These are phyloP conservation scores for Zosterops hypoxanthus DNA, from an alignment of 2,113 vertebrate genomes.

Conservation along the genomic window DNA sequence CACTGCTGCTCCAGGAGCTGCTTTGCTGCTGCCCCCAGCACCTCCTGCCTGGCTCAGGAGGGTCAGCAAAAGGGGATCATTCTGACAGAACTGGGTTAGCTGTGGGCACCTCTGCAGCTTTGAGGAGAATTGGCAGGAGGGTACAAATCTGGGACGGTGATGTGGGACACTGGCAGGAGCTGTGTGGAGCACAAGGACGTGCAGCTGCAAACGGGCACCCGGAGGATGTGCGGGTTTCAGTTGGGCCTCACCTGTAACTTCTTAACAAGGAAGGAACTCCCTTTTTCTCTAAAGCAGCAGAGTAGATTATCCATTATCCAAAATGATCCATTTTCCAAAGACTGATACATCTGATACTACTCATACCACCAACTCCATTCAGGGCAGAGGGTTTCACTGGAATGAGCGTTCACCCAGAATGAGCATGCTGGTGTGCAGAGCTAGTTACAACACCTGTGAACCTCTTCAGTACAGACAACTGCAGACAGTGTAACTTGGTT, in stretches of 20 bases:
- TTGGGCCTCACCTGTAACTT: neutral
- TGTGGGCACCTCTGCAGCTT: neutral
- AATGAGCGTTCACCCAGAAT: neutral
- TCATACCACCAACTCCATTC: neutral
- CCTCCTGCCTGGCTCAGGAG: rapidly evolving
- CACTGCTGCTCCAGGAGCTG: rapidly evolving
- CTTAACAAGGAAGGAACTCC: neutral
- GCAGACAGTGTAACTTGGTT: neutral
- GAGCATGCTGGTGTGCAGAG: neutral
- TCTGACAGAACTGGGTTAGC: neutral
- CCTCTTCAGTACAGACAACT: neutral
- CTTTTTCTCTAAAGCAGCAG: neutral
- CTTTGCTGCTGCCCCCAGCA: rapidly evolving
- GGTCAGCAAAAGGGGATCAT: rapidly evolving
- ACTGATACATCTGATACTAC: neutral
- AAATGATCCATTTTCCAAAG: neutral
- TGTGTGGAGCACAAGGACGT: neutral
- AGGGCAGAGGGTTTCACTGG: neutral
- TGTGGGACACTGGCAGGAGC: neutral
- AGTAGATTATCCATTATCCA: neutral
- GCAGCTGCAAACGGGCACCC: rapidly evolving
- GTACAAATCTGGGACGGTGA: neutral
- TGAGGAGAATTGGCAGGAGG: neutral
- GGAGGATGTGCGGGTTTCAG: neutral
- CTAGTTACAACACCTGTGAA: neutral